A percentile compares a stretch with the other conserved stretches of the same genome.
Conservation (phyloP, 2,113 vertebrate species). For the Plecturocebus donacophilus region DNA sequence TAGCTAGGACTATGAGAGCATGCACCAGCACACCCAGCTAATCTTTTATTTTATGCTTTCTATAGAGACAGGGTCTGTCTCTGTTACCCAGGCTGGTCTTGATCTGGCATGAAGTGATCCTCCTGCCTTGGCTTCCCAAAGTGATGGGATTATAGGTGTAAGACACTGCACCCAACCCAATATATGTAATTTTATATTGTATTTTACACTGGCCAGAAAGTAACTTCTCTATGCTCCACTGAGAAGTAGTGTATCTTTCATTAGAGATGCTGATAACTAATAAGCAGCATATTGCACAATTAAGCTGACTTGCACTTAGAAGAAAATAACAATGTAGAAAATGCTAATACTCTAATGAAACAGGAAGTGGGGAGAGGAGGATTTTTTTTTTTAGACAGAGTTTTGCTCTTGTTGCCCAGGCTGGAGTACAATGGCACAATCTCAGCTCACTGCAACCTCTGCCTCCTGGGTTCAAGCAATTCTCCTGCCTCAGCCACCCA, state of each 20-base stretch:
- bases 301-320: not conserved
- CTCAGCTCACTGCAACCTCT: too few species aligned
- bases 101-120: not conserved
- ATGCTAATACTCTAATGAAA: not conserved
- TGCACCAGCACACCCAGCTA: not conserved
- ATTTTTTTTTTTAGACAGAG: too few species aligned
- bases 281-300: not conserved
- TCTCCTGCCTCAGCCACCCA: too few species aligned
- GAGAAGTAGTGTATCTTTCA: not conserved
- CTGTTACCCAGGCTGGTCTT: not conserved
- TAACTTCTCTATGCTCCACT: not conserved
- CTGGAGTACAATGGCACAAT: too few species aligned
- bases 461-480: too few species aligned
- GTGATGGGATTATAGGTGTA: not conserved
- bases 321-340: not conserved
- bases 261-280: not conserved
- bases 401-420: too few species aligned
- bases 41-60: not conserved
- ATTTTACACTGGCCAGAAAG: not conserved
- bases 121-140: not conserved
- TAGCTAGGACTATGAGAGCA: not conserved
- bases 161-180: not conserved
- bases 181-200: not conserved
- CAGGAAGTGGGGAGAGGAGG: not conserved
- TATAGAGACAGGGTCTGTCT: not conserved